These are phyloP conservation scores for Caenorhabditis inopinata DNA, from an alignment of 1,140 invertebrate genomes.

Conservation along the genomic window DNA sequence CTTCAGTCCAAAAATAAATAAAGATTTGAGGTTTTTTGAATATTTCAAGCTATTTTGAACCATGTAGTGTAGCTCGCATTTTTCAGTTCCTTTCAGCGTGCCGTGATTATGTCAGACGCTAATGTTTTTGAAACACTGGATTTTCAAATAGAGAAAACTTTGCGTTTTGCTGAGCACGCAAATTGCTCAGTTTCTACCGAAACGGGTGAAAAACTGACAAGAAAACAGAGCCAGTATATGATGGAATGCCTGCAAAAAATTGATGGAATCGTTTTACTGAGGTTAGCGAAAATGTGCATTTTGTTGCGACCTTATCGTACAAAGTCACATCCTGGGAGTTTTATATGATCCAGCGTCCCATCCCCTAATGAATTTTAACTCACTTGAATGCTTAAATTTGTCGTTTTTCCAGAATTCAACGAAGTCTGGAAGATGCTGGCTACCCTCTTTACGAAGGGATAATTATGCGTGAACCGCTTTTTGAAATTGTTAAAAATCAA, in stretches of 20 bases:
- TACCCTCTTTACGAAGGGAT: not conserved
- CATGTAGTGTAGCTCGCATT: not conserved
- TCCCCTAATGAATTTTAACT: not conserved
- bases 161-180: not conserved
- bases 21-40: not conserved
- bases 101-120: not conserved
- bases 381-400: not conserved
- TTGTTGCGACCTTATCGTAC: not conserved
- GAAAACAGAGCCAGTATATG: not conserved
- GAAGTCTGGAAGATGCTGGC: conserved; percentile 22
- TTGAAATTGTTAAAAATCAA: not conserved
- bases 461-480: not conserved
- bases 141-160: not conserved
- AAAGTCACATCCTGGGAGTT: not conserved
- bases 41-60: not conserved
- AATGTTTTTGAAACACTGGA: conserved; percentile 1
- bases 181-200: not conserved
- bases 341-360: not conserved
- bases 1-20: not conserved
- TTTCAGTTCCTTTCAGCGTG: conserved; percentile 29
- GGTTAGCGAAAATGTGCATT: not conserved
- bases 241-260: not conserved
- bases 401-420: not conserved
- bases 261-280: not conserved
- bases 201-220: not conserved